A percentile compares a stretch with the other conserved stretches of the same genome.
These are phyloP conservation scores for Papilio helenus DNA, from an alignment of 1,140 invertebrate genomes.

Conservation along the genomic window DNA sequence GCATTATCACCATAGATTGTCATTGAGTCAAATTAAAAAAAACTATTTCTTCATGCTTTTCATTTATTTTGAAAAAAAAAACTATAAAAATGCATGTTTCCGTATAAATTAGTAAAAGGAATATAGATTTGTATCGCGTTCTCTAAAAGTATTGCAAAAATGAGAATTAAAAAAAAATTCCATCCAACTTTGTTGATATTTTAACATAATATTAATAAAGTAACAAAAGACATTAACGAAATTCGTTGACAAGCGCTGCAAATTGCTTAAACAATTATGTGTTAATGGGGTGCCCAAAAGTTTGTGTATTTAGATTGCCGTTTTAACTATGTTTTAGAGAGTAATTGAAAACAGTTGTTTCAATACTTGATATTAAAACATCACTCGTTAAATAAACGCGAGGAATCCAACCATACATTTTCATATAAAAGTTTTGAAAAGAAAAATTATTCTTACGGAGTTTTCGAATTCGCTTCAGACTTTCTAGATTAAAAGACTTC, in stretches of 20 bases:
- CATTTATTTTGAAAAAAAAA: no score
- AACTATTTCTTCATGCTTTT: no score
- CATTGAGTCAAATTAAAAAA: no score
- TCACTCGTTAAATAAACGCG: background rate
- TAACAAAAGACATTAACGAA: slow-evolving; percentile 17
- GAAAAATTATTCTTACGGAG: background rate
- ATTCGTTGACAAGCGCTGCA: slow-evolving; percentile 14
- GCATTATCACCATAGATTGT: no score
- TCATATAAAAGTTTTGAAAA: slow-evolving; percentile 5
- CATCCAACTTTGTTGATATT: background rate
- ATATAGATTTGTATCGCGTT: no score
- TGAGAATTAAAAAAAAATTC: background rate
- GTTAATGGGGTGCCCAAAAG: slow-evolving; percentile 26
- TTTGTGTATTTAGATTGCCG: slow-evolving; percentile 19
- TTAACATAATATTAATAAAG: background rate
- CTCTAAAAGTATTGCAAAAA: no score
- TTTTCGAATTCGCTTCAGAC: background rate
- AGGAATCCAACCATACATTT: background rate
- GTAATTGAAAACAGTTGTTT: slow-evolving; percentile 26
- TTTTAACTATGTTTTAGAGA: slow-evolving; percentile 14
- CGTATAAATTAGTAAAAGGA: no score
- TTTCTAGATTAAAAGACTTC: slow-evolving; percentile 17
- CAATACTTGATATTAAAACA: slow-evolving; percentile 7
- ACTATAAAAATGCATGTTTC: no score
- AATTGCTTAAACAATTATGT: slow-evolving; percentile 26